Percentiles rank a stretch among this genome's conserved stretches.
These are phyloP conservation scores for Coptotermes formosanus DNA, from an alignment of 1,140 invertebrate genomes.

Conservation along the genomic window DNA sequence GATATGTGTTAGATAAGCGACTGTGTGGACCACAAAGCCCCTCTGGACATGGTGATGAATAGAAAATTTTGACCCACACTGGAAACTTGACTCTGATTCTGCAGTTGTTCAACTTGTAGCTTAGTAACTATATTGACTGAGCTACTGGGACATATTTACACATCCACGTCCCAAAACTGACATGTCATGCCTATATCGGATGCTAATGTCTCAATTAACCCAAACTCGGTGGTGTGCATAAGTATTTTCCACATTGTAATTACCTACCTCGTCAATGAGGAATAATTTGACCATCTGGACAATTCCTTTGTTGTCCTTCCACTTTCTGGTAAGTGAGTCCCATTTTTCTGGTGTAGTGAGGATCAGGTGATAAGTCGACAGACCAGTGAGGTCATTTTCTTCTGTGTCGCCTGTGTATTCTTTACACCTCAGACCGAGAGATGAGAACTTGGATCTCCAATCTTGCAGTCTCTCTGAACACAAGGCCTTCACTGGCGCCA, in stretches of 20 bases:
- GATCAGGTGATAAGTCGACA: conserved; percentile 57
- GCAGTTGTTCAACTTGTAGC: no score
- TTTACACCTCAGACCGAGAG: conserved; percentile 60
- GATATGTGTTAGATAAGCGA: no score
- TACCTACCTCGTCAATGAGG: conserved; percentile 73
- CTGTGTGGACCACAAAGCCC: no score
- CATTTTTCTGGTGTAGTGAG: conserved; percentile 85
- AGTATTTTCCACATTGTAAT: not conserved
- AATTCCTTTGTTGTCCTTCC: conserved; percentile 62
- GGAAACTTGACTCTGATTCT: no score
- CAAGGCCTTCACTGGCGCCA: conserved; percentile 79
- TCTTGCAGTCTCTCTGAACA: conserved; percentile 69
- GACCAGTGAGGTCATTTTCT: conserved; percentile 56
- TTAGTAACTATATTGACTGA: no score
- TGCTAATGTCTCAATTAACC: no score
- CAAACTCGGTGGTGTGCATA: no score
- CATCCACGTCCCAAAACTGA: no score
- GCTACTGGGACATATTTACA: no score
- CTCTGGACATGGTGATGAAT: no score
- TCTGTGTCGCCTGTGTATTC: conserved; percentile 77
- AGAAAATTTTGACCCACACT: no score
- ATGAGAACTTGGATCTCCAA: conserved; percentile 69
- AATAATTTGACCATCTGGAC: conserved; percentile 67
- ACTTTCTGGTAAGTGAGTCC: conserved; percentile 74
- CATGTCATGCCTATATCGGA: no score